Evolutionary conservation across 2,113 vertebrate genomes (phyloP), one percentile per base, ranked within the genome.

Genomic region (Limanda limanda): DNA sequence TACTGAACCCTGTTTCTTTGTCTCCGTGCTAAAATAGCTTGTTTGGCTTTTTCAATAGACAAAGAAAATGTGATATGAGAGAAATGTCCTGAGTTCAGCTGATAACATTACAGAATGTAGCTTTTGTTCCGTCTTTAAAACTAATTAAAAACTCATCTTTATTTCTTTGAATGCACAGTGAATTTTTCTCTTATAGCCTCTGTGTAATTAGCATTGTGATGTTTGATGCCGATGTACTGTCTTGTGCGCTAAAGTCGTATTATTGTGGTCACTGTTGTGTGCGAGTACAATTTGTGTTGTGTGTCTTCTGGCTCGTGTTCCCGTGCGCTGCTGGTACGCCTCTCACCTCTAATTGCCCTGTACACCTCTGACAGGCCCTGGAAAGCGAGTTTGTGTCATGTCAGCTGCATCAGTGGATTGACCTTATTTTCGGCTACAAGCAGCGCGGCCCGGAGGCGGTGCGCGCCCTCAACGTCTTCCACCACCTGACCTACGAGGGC

Each of bases 361-460:
- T 78, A 81, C 91, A 89, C 72, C 87, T 86, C 91, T 93, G 67
- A 93, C 94, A 98, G 98, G 98, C 97, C 79, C 92, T 99, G 93
- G 98, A 99, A 94, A 99, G 98, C 8, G 98, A 99, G 90, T 99
- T 99, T 95, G 98, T 99, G 81, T 99, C 98, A 73, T 98, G 98
- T 95, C 98, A 99, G 10, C 96, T 99, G 87, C 98, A 99, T 92
- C 98, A 99, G 90, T 99, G 98, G 98, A 97, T 99, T 86, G 98
- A 99, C 93, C 97, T 99, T 88, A 96, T 99, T 94, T 99, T 99
- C 92, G 97, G 98, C 92, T 99, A 99, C 93, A 99, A 99, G 91
- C 97, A 99, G 89, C 95, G 98, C 76, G 98, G 97, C 67, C 98
- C 98, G 1, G 97, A 99, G 94, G 98, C 98, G 0, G 96, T 96